A percentile compares a stretch with the other conserved stretches of the same genome.
Evolutionary conservation across 2,888 invertebrate species (phyloP).

Genomic region (Macroteleia sp.): DNA sequence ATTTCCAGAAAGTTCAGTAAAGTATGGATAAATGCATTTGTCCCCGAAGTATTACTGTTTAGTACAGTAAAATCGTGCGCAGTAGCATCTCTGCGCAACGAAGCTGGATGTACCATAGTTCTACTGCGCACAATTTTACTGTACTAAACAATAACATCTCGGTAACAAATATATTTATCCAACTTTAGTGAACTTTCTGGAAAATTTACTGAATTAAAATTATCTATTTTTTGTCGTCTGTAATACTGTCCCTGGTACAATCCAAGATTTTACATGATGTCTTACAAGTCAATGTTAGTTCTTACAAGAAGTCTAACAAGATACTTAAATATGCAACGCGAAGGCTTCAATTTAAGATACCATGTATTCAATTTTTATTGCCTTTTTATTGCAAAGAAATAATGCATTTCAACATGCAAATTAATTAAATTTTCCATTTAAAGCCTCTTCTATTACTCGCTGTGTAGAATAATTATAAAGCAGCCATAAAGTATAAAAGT

Average conservation of each 20-base stretch:
- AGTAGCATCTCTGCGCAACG: too few relatives aligned
- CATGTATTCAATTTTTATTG: not conserved
- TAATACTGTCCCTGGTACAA: too few relatives aligned
- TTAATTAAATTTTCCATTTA: conserved; percentile 2
- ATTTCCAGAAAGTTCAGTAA: too few relatives aligned
- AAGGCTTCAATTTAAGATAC: conserved; percentile 19
- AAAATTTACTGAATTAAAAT: too few relatives aligned
- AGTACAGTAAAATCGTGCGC: too few relatives aligned
- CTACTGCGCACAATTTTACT: too few relatives aligned
- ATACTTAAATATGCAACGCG: conserved; percentile 19
- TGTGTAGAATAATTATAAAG: not conserved
- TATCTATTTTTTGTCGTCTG: not conserved
- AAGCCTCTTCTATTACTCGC: not conserved
- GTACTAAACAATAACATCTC: too few relatives aligned
- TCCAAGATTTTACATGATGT: not conserved
- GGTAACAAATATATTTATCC: too few relatives aligned
- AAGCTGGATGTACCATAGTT: too few relatives aligned
- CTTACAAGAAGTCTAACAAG: conserved; percentile 22
- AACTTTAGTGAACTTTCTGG: too few relatives aligned
- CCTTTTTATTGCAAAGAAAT: conserved; percentile 6
- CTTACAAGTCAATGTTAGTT: conserved; percentile 25
- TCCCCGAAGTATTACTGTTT: too few relatives aligned
- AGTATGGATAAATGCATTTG: too few relatives aligned
- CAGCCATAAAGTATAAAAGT: not conserved
- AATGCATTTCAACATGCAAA: conserved; percentile 4